phyloP scores from a whole-genome alignment of 2,888 invertebrate species.

The Harpalus rubripes region DNA sequence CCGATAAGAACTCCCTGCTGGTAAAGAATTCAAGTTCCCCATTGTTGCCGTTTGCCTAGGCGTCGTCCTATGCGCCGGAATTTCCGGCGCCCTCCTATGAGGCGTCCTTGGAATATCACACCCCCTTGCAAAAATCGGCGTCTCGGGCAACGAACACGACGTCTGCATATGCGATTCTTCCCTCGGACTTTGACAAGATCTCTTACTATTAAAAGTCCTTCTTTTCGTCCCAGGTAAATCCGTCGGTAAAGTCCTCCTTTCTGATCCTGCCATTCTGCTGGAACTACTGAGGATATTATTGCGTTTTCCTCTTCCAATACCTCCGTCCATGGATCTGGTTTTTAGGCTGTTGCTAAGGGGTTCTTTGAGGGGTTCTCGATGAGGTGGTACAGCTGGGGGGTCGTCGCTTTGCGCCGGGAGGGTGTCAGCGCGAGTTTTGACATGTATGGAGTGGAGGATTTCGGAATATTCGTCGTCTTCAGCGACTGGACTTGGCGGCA shows the following conservation, averaged over 20 bases:
- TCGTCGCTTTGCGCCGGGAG: slow-evolving; percentile 75
- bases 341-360: slow-evolving; percentile 85
- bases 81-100: slow-evolving; percentile 83
- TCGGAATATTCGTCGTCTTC: slow-evolving; percentile 88
- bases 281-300: slow-evolving; percentile 77
- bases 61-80: slow-evolving; percentile 80
- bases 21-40: slow-evolving; percentile 78
- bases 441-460: slow-evolving; percentile 79
- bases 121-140: slow-evolving; percentile 90
- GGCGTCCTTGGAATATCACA: slow-evolving; percentile 92
- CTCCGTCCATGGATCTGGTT: slow-evolving; percentile 92
- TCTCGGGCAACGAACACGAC: slow-evolving; percentile 92
- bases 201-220: slow-evolving; percentile 74
- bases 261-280: slow-evolving; percentile 81
- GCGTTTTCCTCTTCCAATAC: slow-evolving; percentile 79
- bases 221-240: slow-evolving; percentile 80
- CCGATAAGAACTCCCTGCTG: slow-evolving; percentile 50
- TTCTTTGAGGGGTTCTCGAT: slow-evolving; percentile 82
- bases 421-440: slow-evolving; percentile 79
- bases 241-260: slow-evolving; percentile 86
- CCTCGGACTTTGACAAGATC: slow-evolving; percentile 80
- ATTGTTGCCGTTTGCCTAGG: slow-evolving; percentile 83
- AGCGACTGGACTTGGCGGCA: slow-evolving; percentile 91
- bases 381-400: slow-evolving; percentile 87
- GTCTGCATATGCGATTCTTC: slow-evolving; percentile 87